Evolutionary conservation across 2,113 vertebrate species (phyloP), one percentile per base, ranked within the genome.

Genomic region (Azemiops feae): DNA sequence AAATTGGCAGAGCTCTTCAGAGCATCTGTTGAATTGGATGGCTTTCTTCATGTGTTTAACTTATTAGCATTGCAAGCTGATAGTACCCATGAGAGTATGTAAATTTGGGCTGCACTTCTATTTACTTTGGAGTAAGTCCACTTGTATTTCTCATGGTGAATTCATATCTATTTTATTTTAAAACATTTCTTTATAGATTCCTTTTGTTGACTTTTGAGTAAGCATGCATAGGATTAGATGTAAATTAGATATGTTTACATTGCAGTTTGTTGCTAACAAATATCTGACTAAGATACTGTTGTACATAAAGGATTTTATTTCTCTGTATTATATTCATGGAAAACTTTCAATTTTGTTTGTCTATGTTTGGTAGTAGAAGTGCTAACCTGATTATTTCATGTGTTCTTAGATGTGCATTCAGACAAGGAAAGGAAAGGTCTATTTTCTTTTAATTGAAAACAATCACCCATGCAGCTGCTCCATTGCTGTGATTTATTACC

Each of bases 401-500:
- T 92, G 93, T 93, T 94, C 92, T 92, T 64, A 92, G 39, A 93
- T 96, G 94, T 95, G 39, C n/a, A 93, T 94, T 54, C 39, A 90
- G 57, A 60, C 74, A 39, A 95, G 92, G 60, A 91, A 95, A 96
- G 93, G 95, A 93, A 96, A 96, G 94, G 93, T 91, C 89, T 95
- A 88, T 95, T 96, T 55, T 95, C 93, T 94, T 96, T 94, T 91
- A 91, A 47, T 47, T 92, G 89, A 93, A 96, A 94, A 85, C 39
- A 91, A 91, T 95, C 30, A 91, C 94, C 94, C 91, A 93, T 96
- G 85, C 87, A 95, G 54, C 93, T 96, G 69, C 60, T 92, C 1
- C 88, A 60, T 95, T 97, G 5, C 93, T 96, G 94, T 96, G 96
- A 96, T 97, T 96, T 96, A 95, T 96, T 96, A 92, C 94, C 88